These are phyloP conservation scores for Synchiropus splendidus DNA, from an alignment of 2,113 vertebrate species.

Conservation along the genomic window DNA sequence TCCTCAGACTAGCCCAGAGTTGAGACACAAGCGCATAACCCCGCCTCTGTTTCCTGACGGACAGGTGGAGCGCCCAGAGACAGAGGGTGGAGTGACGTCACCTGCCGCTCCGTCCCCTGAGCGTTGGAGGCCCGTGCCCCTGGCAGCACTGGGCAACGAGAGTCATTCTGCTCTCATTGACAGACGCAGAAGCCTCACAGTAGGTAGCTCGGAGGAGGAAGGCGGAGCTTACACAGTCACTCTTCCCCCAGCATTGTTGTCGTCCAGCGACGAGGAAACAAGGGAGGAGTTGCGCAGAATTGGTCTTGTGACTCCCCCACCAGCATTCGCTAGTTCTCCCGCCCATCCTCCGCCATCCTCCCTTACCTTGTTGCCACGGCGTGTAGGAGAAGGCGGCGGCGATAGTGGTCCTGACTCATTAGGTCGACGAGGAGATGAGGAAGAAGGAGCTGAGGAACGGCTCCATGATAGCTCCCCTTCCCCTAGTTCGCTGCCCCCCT, in stretches of 20 bases:
- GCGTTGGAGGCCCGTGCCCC: constrained; percentile 60
- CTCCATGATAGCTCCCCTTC: constrained; percentile 88
- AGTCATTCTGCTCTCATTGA: constrained; percentile 52
- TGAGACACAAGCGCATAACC: constrained; percentile 52
- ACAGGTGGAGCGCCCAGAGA: constrained; percentile 77
- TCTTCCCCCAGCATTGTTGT: constrained; percentile 85
- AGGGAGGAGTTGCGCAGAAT: constrained; percentile 91
- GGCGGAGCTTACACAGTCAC: constrained; percentile 87
- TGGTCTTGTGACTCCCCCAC: constrained; percentile 87
- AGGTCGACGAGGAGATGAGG: constrained; percentile 81
- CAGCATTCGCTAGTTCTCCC: constrained; percentile 74
- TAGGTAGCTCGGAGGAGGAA: constrained; percentile 92
- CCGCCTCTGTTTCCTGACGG: constrained; percentile 62
- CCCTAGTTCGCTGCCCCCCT: constrained; percentile 88
- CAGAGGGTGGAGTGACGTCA: constrained; percentile 80
- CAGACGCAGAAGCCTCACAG: constrained; percentile 75
- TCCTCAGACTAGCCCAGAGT: constrained; percentile 72
- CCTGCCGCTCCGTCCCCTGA: constrained; percentile 61
- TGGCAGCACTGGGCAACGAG: constrained; percentile 62
- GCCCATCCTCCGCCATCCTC: constrained; percentile 65
- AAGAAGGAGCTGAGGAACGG: constrained; percentile 81
- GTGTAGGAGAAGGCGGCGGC: constrained; percentile 58
- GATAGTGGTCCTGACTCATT: constrained; percentile 83
- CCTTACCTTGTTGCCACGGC: constrained; percentile 52
- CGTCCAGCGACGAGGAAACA: constrained; percentile 95